phyloP scores from a whole-genome alignment of 2,113 vertebrate species.

The Muntiacus muntjak region DNA sequence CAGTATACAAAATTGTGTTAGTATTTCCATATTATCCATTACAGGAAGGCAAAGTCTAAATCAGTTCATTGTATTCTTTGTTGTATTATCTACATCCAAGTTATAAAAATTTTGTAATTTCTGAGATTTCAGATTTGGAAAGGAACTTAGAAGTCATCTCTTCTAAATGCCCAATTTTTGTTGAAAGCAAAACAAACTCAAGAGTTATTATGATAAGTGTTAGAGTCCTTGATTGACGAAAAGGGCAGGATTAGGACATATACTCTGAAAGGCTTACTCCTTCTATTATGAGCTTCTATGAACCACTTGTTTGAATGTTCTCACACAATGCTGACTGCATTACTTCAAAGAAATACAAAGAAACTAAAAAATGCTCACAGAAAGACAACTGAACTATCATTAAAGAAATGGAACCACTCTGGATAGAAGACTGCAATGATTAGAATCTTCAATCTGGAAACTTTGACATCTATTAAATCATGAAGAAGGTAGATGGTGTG shows the following conservation, averaged over 20 bases:
- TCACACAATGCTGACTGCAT: background rate
- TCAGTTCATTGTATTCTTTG: background rate
- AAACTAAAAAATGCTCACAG: background rate
- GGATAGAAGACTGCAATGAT: conserved; percentile 29
- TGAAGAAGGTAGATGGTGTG: conserved; percentile 13
- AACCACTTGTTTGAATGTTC: background rate
- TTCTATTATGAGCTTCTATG: background rate
- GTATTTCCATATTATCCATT: background rate
- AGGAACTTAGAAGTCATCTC: background rate
- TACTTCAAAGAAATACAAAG: background rate
- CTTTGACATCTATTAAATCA: conserved; percentile 67
- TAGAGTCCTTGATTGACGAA: background rate
- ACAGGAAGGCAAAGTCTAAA: background rate
- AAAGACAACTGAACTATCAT: conserved; percentile 39
- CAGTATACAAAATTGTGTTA: fast-evolving
- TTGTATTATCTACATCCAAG: background rate
- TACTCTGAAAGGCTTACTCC: background rate
- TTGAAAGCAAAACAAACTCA: background rate
- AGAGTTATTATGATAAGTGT: background rate
- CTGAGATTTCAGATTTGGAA: background rate
- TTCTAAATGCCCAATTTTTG: background rate
- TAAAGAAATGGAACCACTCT: conserved; percentile 8
- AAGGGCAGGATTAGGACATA: background rate
- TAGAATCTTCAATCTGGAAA: conserved; percentile 61
- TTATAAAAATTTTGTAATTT: background rate